Evolutionary conservation across 2,113 vertebrate genomes (phyloP).

Genomic region (Sorex araneus): DNA sequence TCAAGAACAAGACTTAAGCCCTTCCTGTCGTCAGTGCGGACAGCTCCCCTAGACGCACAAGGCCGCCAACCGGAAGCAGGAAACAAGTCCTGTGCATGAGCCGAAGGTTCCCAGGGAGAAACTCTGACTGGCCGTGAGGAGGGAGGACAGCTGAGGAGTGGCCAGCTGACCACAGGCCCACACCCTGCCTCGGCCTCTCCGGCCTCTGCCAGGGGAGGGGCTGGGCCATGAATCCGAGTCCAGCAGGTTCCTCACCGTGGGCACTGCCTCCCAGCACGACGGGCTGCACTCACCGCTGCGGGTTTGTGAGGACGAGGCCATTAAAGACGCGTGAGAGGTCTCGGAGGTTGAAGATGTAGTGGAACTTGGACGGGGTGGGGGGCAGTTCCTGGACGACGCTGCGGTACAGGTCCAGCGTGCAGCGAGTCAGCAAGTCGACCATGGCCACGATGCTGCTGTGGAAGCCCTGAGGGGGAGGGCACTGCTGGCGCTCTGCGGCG

Average conservation of each 20-base stretch:
- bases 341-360: slow-evolving; percentile 98
- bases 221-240: no score
- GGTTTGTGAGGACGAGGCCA: slow-evolving; percentile 93
- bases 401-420: slow-evolving; percentile 95
- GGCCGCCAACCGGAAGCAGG: neutral
- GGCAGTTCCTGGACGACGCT: slow-evolving; percentile 93
- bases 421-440: slow-evolving; percentile 92
- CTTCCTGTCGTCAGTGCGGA: neutral
- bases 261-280: no score
- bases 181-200: fast-evolving
- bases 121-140: neutral
- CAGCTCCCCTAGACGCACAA: neutral
- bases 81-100: neutral
- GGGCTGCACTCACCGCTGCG: slow-evolving; percentile 91
- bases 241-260: no score
- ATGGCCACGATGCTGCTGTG: slow-evolving; percentile 89
- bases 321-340: slow-evolving; percentile 96
- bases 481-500: fast-evolving
- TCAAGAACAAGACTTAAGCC: neutral
- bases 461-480: slow-evolving; percentile 89
- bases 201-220: neutral
- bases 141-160: fast-evolving
- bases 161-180: no score
- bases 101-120: no score
- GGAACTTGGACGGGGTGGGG: slow-evolving; percentile 97